Evolutionary conservation across 2,797 vertebrate species (phyloP).

Genomic region (Lindbergichthys nudifrons): DNA sequence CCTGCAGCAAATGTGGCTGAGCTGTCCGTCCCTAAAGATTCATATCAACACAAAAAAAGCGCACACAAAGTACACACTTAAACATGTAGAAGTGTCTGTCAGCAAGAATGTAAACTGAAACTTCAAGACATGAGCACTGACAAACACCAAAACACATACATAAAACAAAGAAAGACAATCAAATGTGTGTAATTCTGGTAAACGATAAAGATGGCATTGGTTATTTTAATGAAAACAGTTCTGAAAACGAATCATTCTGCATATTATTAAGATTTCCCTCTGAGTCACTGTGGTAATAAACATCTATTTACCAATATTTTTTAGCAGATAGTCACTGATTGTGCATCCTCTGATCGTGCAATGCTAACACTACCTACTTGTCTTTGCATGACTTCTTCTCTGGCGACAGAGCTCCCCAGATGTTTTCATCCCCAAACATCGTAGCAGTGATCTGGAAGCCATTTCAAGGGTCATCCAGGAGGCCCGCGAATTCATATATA

Average conservation of each 20-base stretch:
- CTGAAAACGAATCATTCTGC: neutral
- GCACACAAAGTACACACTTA: conserved; percentile 5
- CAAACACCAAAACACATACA: neutral
- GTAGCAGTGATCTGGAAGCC: conserved; percentile 92
- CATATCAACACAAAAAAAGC: conserved; percentile 28
- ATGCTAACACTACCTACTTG: conserved; percentile 6
- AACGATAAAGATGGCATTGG: neutral
- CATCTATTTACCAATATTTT: conserved; percentile 9
- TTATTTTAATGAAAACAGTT: conserved; percentile 4
- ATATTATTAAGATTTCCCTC: conserved; percentile 2
- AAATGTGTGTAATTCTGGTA: neutral
- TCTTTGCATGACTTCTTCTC: conserved; percentile 18
- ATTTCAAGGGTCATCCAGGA: conserved; percentile 93
- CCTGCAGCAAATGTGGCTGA: conserved; percentile 2
- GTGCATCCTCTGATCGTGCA: neutral
- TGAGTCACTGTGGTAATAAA: conserved; percentile 9
- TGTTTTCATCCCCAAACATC: conserved; percentile 91
- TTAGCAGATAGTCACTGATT: neutral
- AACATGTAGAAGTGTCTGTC: conserved; percentile 5
- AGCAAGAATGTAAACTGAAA: conserved; percentile 12
- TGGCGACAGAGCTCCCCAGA: conserved; percentile 92
- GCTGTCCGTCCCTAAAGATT: conserved; percentile 31
- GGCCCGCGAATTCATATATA: conserved; percentile 91
- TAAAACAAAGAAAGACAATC: neutral
- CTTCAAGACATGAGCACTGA: neutral